Evolutionary conservation across 2,797 vertebrate species (phyloP).

Genomic region (Ctenopoma multispine): DNA sequence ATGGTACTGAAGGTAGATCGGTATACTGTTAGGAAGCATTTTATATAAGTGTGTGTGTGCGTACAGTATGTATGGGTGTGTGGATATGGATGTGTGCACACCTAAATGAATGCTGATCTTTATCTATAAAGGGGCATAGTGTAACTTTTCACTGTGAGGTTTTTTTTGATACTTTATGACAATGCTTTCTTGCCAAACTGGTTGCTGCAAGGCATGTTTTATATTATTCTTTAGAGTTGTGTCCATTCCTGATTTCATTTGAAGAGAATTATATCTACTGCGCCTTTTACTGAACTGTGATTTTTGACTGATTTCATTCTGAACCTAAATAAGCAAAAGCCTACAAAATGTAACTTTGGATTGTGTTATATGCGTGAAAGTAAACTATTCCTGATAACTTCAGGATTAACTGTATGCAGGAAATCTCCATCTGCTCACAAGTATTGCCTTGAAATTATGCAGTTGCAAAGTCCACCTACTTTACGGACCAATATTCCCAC

Average conservation of each 20-base stretch:
- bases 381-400: slow-evolving; percentile 45
- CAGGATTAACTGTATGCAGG: slow-evolving; percentile 53
- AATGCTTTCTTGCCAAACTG: slow-evolving; percentile 83
- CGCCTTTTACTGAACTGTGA: slow-evolving; percentile 69
- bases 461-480: slow-evolving; percentile 52
- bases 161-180: slow-evolving; percentile 80
- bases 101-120: slow-evolving; percentile 74
- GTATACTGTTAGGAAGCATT: slow-evolving; percentile 67
- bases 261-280: slow-evolving; percentile 50
- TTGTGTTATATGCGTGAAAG: slow-evolving; percentile 39
- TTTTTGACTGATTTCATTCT: slow-evolving; percentile 76
- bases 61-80: slow-evolving; percentile 30
- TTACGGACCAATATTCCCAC: slow-evolving; percentile 60
- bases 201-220: slow-evolving; percentile 79
- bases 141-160: slow-evolving; percentile 87
- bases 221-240: slow-evolving; percentile 68
- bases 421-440: slow-evolving; percentile 61
- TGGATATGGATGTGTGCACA: slow-evolving; percentile 53
- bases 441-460: slow-evolving; percentile 73
- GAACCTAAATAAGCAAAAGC: slow-evolving; percentile 51
- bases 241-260: slow-evolving; percentile 72
- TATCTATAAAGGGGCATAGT: slow-evolving; percentile 77
- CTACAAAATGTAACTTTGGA: slow-evolving; percentile 37
- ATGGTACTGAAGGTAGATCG: slow-evolving; percentile 67
- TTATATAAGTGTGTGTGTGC: slow-evolving; percentile 64